phyloP scores from a whole-genome alignment of 2,888 invertebrate genomes.

The Tillus elongatus region DNA sequence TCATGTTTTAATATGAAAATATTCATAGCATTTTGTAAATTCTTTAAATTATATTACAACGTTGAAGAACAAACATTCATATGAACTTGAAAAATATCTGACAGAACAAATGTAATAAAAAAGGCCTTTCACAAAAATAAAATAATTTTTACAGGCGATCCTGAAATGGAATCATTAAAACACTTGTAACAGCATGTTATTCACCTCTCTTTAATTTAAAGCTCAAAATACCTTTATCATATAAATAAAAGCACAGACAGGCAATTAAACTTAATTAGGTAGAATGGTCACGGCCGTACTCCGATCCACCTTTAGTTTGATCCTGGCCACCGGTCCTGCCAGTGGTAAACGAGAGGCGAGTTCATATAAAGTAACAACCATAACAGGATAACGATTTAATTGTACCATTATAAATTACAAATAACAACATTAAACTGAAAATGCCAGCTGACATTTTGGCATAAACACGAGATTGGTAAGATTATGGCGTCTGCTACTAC shows the following conservation, averaged over 20 bases:
- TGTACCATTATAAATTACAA: slow-evolving; percentile 40
- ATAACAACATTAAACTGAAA: slow-evolving; percentile 42
- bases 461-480: too few relatives aligned
- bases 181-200: slow-evolving; percentile 36
- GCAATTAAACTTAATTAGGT: slow-evolving; percentile 36
- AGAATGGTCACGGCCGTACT: slow-evolving; percentile 36
- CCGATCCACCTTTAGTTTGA: slow-evolving; percentile 37
- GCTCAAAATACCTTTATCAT: slow-evolving; percentile 39
- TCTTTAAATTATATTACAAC: slow-evolving; percentile 41
- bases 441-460: slow-evolving; percentile 29
- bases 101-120: slow-evolving; percentile 34
- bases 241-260: slow-evolving; percentile 41
- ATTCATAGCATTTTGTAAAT: slow-evolving; percentile 40
- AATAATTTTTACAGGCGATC: slow-evolving; percentile 33
- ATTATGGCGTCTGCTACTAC: too few relatives aligned
- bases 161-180: slow-evolving; percentile 37
- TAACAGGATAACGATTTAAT: slow-evolving; percentile 43
- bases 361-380: slow-evolving; percentile 42
- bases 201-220: slow-evolving; percentile 41
- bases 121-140: slow-evolving; percentile 38
- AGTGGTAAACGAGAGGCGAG: slow-evolving; percentile 25
- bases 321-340: slow-evolving; percentile 32
- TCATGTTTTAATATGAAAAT: slow-evolving; percentile 42
- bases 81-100: slow-evolving; percentile 30
- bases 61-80: slow-evolving; percentile 39